Percentiles rank a stretch among this genome's conserved stretches.
Evolutionary conservation across 2,113 vertebrate species (phyloP).

Genomic region (Eubucco bourcierii): DNA sequence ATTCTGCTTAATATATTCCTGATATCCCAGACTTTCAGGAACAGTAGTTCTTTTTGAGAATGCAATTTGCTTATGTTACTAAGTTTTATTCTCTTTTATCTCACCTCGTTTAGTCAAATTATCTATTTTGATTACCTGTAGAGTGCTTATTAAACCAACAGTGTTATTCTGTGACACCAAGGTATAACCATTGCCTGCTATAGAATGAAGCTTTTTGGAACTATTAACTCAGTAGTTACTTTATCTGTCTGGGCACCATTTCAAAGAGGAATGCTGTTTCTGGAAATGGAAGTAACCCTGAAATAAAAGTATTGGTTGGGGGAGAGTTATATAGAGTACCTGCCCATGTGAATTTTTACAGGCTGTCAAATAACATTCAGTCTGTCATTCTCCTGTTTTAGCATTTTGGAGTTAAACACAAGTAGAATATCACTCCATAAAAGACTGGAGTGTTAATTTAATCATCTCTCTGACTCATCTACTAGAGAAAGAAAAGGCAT

Average conservation of each 20-base stretch:
- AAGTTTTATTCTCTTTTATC: not conserved
- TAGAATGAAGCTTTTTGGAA: not conserved
- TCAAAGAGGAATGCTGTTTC: not conserved
- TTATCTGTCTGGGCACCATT: not conserved
- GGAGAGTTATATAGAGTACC: not conserved
- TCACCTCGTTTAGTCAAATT: not conserved
- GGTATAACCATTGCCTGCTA: not conserved
- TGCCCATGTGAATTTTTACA: not conserved
- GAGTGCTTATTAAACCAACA: not conserved
- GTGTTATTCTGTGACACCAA: not conserved
- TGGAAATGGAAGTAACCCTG: not conserved
- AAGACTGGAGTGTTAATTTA: conserved; percentile 1
- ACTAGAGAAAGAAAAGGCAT: not conserved
- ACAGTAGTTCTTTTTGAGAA: not conserved
- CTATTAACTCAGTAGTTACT: not conserved
- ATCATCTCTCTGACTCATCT: not conserved
- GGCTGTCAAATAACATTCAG: not conserved
- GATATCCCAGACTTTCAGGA: not conserved
- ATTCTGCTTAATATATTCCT: not conserved
- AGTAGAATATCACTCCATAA: not conserved
- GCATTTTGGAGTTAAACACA: not conserved
- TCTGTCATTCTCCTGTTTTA: not conserved
- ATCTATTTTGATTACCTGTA: not conserved
- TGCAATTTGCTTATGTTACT: not conserved
- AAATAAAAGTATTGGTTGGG: not conserved